phyloP scores from a whole-genome alignment of 2,888 invertebrate genomes.

The Lapara coniferarum region DNA sequence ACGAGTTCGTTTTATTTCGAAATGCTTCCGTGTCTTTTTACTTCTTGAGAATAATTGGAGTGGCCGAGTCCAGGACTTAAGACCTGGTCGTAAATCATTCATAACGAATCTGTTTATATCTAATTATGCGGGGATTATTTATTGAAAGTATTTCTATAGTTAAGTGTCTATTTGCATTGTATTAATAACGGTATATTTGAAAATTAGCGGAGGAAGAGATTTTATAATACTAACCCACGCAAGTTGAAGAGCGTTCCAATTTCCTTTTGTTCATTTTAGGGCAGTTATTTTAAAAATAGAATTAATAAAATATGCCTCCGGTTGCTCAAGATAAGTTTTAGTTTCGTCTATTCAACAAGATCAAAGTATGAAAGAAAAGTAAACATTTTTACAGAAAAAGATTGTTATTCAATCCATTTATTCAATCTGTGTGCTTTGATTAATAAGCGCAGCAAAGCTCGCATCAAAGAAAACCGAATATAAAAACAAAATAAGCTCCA shows the following conservation, averaged over 20 bases:
- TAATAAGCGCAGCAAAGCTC: neutral
- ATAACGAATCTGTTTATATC: slow-evolving; percentile 47
- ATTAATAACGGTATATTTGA: too few relatives aligned
- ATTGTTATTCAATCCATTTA: neutral
- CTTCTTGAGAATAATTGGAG: slow-evolving; percentile 57
- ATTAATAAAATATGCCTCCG: neutral
- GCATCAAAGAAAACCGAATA: slow-evolving; percentile 8
- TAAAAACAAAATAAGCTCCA: slow-evolving; percentile 7
- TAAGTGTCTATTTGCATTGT: neutral
- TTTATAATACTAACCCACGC: too few relatives aligned
- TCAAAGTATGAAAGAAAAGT: neutral
- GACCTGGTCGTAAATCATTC: slow-evolving; percentile 50
- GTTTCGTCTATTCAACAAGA: too few relatives aligned
- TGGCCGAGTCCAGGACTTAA: slow-evolving; percentile 53
- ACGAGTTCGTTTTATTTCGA: slow-evolving; percentile 47
- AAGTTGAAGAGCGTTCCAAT: too few relatives aligned
- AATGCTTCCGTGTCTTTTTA: slow-evolving; percentile 47
- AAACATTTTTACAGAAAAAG: neutral
- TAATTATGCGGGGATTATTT: slow-evolving; percentile 27
- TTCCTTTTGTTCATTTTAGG: too few relatives aligned
- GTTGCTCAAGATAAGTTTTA: neutral
- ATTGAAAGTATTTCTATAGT: neutral
- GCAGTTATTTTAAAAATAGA: neutral
- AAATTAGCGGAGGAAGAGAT: too few relatives aligned
- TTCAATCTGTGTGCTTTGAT: slow-evolving; percentile 3